phyloP scores from a whole-genome alignment of 2,113 vertebrate genomes.

The Hemichromis elongatus region DNA sequence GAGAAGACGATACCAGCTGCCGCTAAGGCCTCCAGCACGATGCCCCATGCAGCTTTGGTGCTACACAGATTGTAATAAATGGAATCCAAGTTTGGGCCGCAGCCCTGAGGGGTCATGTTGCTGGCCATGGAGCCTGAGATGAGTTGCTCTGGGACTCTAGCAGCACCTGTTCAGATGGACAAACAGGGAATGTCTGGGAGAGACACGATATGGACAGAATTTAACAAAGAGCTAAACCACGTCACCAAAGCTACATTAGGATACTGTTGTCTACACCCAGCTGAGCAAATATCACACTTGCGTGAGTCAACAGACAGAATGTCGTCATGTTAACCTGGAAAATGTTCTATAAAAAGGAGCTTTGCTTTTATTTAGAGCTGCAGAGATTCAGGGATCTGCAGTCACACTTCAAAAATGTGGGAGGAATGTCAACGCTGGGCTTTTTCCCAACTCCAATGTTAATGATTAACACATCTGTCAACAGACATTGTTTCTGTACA shows the following conservation, averaged over 20 bases:
- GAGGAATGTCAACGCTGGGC: neutral
- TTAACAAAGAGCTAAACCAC: neutral
- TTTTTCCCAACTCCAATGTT: neutral
- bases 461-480: constrained; percentile 34
- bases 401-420: neutral
- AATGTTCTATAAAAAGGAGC: neutral
- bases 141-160: neutral
- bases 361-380: neutral
- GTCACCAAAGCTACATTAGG: neutral
- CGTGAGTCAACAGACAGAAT: constrained; percentile 3
- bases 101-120: constrained; percentile 71
- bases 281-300: neutral
- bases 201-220: neutral
- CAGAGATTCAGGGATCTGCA: neutral
- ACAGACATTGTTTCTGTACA: constrained; percentile 4
- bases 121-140: constrained; percentile 24
- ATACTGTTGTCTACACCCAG: neutral
- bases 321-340: neutral
- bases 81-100: constrained; percentile 73
- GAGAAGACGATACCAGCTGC: constrained; percentile 75
- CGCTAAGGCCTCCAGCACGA: constrained; percentile 84
- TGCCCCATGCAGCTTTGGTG: constrained; percentile 80
- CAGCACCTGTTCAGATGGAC: constrained; percentile 15
- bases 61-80: constrained; percentile 91
- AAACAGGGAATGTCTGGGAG: neutral